Conservation (phyloP, 2,113 vertebrate genomes). For the Circaetus cinerascens region DNA sequence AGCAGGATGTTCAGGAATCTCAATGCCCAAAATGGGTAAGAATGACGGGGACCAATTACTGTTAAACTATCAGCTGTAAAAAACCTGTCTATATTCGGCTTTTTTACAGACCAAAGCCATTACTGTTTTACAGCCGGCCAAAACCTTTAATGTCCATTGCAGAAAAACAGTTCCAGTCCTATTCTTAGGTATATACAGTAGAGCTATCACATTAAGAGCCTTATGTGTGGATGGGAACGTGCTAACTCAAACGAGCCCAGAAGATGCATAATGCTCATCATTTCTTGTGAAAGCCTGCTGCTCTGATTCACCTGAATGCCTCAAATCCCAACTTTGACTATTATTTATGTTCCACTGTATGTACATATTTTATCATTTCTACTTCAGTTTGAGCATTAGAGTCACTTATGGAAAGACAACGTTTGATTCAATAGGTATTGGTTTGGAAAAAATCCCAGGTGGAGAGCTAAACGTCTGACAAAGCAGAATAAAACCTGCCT, state of each 20-base stretch:
- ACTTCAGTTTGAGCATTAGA: background rate
- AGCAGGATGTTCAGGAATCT: background rate
- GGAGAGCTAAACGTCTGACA: background rate
- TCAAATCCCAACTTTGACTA: background rate
- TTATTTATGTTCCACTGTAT: background rate
- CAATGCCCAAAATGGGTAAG: background rate
- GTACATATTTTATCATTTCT: background rate
- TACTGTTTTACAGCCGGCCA: background rate
- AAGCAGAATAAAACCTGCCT: background rate
- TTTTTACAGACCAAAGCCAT: background rate
- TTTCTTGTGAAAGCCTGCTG: background rate
- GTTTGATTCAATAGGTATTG: background rate
- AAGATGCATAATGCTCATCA: background rate
- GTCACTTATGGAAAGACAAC: background rate
- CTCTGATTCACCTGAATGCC: fast-evolving
- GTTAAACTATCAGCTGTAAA: background rate
- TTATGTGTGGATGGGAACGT: fast-evolving
- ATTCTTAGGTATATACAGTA: fast-evolving
- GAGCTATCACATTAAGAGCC: too few species aligned
- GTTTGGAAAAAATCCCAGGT: background rate
- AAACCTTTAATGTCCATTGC: fast-evolving
- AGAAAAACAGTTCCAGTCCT: background rate
- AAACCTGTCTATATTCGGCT: background rate
- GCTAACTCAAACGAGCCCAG: background rate
- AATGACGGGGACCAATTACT: background rate